Evolutionary conservation across 2,113 vertebrate genomes (phyloP), one percentile per base, ranked within the genome.

Genomic region (Anoura caudifer): DNA sequence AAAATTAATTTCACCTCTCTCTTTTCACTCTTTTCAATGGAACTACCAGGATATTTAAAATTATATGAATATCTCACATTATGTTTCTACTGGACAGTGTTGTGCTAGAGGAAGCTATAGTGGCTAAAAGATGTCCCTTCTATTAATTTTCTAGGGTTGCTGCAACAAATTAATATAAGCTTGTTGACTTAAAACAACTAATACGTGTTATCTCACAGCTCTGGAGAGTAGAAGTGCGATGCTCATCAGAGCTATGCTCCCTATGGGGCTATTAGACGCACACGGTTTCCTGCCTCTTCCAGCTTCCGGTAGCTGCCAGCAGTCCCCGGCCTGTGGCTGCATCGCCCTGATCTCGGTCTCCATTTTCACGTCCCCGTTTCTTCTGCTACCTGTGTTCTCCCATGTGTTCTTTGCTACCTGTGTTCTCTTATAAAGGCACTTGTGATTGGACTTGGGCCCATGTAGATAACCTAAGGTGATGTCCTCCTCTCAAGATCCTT

Each of bases 201-300:
- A 73, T n/a, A 20, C 36, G 1, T 33, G 17, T 50, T 16, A 5
- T 79, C 54, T 63, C 12, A 47, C n/a, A 41, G 61, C 61, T 43
- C 73, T 61, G 43, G 26, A 70, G 28, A 47, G 15, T 16, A 10
- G 41, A 50, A 61, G 33, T 67, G 20, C 33, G 41, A 50, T 65
- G 22, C 36, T 8, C 50, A 3, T 1, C 20, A 83, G 31, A 4
- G 13, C 15, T 11, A 3, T 0, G 2, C 3, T 52, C 24, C 52
- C 59, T 13, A 0, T 26, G 26, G 47, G n/a, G 19, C 0, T 43
- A 6, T n/a, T 8, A 9, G 56, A 33, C 10, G 22, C 2, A 13
- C 22, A 6, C 5, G 16, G 20, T 7, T 15, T 13, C 41, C 45
- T 19, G 4, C 0, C 33, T 65, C 59, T 47, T 47, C 12, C 43